Evolutionary conservation across 23 tunicate species (phyloP).

Genomic region (Trididemnum clinides): DNA sequence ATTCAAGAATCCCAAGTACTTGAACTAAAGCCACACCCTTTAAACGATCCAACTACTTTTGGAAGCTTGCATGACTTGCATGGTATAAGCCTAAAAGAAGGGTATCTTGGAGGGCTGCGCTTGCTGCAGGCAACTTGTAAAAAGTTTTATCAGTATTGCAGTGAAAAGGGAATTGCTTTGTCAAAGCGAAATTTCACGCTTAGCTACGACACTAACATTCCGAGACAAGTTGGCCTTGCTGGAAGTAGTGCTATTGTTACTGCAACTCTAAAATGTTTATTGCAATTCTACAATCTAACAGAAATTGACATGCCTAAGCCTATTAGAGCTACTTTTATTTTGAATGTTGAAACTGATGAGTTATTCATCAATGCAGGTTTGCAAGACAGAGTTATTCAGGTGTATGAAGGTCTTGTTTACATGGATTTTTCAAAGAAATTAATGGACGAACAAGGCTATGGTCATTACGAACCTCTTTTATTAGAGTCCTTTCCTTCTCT

Average conservation of each 20-base stretch:
- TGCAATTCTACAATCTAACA: slow-evolving; percentile 72
- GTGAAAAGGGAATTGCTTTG: slow-evolving; percentile 82
- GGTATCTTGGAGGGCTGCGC: slow-evolving; percentile 91
- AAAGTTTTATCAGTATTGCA: slow-evolving; percentile 87
- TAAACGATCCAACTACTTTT: slow-evolving; percentile 94
- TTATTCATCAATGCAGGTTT: slow-evolving; percentile 91
- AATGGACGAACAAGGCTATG: slow-evolving; percentile 67
- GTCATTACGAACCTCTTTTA: slow-evolving; percentile 58
- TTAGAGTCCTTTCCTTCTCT: slow-evolving; percentile 53
- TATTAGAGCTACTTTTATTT: slow-evolving; percentile 71
- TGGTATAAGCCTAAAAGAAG: slow-evolving; percentile 91
- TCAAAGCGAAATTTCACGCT: slow-evolving; percentile 77
- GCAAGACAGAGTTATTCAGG: slow-evolving; percentile 94
- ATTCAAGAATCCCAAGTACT: slow-evolving; percentile 79
- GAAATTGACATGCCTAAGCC: slow-evolving; percentile 92
- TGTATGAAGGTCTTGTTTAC: slow-evolving; percentile 86
- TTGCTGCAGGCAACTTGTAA: slow-evolving; percentile 95
- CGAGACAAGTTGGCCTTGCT: slow-evolving; percentile 94
- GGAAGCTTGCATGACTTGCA: slow-evolving; percentile 88
- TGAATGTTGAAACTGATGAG: slow-evolving; percentile 88
- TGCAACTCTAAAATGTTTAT: slow-evolving; percentile 75
- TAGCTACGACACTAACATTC: slow-evolving; percentile 91
- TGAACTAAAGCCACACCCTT: slow-evolving; percentile 75
- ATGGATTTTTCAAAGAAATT: slow-evolving; percentile 85
- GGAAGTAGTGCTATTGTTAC: slow-evolving; percentile 96